Evolutionary conservation across 2,888 invertebrate species (phyloP).

Genomic region (Melieria omissa): DNA sequence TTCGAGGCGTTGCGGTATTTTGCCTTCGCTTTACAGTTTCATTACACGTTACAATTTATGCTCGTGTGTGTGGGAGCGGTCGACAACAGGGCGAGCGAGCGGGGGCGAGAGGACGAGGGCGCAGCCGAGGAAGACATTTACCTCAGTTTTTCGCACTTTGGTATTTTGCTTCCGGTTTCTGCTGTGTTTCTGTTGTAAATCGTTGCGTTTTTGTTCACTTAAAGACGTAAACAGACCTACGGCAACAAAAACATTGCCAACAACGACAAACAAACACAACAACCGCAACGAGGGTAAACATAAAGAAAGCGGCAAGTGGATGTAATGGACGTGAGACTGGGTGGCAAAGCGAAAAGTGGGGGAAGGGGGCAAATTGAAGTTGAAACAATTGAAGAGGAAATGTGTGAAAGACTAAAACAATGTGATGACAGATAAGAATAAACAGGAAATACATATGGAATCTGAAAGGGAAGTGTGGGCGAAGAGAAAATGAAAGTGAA

Average conservation of each 20-base stretch:
- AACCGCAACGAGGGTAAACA: no score
- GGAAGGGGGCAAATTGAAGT: no score
- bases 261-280: no score
- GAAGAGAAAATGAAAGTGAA: no score
- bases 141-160: background rate
- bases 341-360: no score
- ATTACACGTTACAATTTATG: background rate
- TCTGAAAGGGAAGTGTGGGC: no score
- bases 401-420: no score
- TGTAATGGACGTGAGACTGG: no score
- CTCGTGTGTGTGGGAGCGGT: background rate
- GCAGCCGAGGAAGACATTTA: background rate
- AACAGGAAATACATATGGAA: no score
- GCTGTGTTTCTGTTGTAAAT: background rate
- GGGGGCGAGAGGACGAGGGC: background rate
- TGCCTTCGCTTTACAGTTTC: background rate
- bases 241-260: background rate
- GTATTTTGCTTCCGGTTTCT: background rate
- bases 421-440: no score
- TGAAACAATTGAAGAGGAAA: no score
- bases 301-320: no score
- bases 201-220: background rate
- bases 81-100: background rate
- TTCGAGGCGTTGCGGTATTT: constrained; percentile 5
- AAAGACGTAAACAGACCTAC: background rate